phyloP scores from a whole-genome alignment of 2,888 invertebrate genomes.

The Portevinia maculata region DNA sequence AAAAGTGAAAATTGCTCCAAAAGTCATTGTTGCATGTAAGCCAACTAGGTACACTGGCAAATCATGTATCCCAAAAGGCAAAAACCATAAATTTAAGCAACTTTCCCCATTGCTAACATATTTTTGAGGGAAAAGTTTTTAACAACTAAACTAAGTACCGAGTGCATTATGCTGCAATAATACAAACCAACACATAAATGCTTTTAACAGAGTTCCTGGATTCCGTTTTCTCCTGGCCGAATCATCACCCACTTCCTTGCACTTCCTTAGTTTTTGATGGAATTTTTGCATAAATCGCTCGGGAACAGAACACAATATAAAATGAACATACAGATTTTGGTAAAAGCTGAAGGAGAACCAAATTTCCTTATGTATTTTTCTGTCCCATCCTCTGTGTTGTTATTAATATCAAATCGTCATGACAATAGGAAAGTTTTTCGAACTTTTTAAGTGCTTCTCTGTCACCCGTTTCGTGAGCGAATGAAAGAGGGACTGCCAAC shows the following conservation, averaged over 20 bases:
- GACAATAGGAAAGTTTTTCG: conserved; percentile 65
- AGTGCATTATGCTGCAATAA: conserved; percentile 71
- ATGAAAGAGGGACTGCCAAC: conserved; percentile 38
- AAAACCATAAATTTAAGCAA: conserved; percentile 68
- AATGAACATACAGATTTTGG: conserved; percentile 56
- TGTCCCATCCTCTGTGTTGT: conserved; percentile 28
- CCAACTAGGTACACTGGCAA: conserved; percentile 2
- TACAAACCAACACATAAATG: conserved; percentile 71
- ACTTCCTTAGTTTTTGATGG: conserved; percentile 66
- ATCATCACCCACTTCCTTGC: conserved; percentile 51
- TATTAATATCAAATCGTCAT: conserved; percentile 64
- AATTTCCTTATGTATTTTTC: conserved; percentile 51
- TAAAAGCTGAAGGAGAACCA: conserved; percentile 37
- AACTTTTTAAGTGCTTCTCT: conserved; percentile 72
- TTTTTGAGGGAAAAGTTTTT: conserved; percentile 64
- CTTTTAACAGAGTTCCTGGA: conserved; percentile 68
- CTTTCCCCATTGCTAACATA: conserved; percentile 68
- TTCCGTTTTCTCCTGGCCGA: conserved; percentile 33
- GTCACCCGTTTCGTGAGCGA: conserved; percentile 46
- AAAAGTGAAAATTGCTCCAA: conserved; percentile 10
- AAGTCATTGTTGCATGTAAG: background rate
- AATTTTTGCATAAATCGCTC: conserved; percentile 70
- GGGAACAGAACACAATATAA: conserved; percentile 45
- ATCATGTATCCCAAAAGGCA: conserved; percentile 54
- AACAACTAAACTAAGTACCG: conserved; percentile 59